phyloP scores from a whole-genome alignment of 2,113 vertebrate genomes.

The Brachyistius frenatus region DNA sequence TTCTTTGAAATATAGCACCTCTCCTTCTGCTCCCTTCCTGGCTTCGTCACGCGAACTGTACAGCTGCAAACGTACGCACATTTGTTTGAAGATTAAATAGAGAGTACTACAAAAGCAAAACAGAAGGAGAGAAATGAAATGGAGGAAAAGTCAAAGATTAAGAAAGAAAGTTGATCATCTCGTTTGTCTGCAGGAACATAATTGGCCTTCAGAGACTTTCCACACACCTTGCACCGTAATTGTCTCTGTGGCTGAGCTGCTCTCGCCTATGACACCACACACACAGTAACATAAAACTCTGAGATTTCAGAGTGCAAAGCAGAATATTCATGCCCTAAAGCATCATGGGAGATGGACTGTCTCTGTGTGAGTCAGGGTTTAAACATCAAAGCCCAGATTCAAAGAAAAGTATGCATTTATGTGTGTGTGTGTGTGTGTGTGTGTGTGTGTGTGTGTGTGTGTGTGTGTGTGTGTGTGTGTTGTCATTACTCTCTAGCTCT shows the following conservation, averaged over 20 bases:
- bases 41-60: too few species aligned
- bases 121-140: background rate
- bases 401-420: background rate
- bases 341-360: slow-evolving; percentile 41
- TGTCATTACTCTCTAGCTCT: background rate
- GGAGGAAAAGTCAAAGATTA: background rate
- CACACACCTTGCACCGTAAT: slow-evolving; percentile 35
- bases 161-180: background rate
- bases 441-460: slow-evolving; percentile 1
- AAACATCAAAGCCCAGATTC: slow-evolving; percentile 44
- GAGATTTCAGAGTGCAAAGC: slow-evolving; percentile 20
- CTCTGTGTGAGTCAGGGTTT: background rate
- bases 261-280: slow-evolving; percentile 8
- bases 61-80: slow-evolving; percentile 2
- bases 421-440: background rate
- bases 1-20: slow-evolving; percentile 24
- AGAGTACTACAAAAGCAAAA: background rate
- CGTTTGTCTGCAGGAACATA: slow-evolving; percentile 35
- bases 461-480: background rate
- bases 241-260: slow-evolving; percentile 11
- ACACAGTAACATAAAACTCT: slow-evolving; percentile 18
- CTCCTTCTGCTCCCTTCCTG: background rate
- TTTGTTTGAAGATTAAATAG: slow-evolving; percentile 16
- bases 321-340: slow-evolving; percentile 42
- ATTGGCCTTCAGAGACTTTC: slow-evolving; percentile 46